phyloP scores from a whole-genome alignment of 2,113 vertebrate genomes.

The Cyrtonyx montezumae region DNA sequence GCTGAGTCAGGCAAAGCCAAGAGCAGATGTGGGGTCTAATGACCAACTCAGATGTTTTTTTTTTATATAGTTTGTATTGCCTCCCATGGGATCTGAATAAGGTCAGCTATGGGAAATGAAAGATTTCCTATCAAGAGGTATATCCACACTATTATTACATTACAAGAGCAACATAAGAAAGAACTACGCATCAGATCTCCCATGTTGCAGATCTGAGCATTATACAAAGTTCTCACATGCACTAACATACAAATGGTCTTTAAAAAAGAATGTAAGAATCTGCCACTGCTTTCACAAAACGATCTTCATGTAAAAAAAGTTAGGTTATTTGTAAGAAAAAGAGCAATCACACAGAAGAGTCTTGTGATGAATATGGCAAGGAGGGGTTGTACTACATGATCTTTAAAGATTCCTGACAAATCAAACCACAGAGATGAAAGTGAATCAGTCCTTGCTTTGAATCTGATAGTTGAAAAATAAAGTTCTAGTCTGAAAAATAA shows the following conservation, averaged over 20 bases:
- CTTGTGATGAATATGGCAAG: fast-evolving
- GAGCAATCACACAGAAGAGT: background rate
- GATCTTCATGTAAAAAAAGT: background rate
- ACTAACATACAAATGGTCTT: fast-evolving
- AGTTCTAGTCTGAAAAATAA: background rate
- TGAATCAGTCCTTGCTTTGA: background rate
- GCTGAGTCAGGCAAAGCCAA: background rate
- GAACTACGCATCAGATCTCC: background rate
- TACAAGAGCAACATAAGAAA: background rate
- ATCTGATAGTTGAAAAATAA: background rate
- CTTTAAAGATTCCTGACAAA: background rate
- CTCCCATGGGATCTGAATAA: background rate
- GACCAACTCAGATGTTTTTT: background rate
- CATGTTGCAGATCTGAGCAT: background rate
- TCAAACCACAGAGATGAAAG: background rate
- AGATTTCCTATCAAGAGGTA: background rate
- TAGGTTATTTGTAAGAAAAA: background rate
- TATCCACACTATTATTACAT: background rate
- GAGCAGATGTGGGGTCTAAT: background rate
- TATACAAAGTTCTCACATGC: background rate
- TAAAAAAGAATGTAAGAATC: background rate
- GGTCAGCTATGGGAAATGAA: background rate
- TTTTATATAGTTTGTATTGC: background rate
- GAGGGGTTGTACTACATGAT: background rate
- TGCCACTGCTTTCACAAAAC: background rate